Evolutionary conservation across 1,140 invertebrate species (phyloP), one percentile per base, ranked within the genome.

Genomic region (Lineus longissimus): DNA sequence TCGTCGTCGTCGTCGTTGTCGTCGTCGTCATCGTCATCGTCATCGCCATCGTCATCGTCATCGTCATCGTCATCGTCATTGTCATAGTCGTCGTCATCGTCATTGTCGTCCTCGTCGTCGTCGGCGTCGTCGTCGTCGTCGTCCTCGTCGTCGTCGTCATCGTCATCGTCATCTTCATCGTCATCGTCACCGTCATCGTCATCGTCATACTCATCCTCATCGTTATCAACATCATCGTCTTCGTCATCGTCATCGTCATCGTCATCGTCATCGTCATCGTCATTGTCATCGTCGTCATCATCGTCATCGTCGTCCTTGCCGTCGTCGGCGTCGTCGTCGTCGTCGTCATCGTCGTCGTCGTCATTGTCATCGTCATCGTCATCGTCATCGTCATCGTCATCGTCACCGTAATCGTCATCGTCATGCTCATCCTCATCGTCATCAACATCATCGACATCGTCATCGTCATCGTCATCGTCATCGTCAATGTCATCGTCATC

Each of bases 401-500:
- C n/a, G n/a, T n/a, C n/a, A n/a, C n/a, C n/a, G n/a, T n/a, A n/a
- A n/a, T n/a, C n/a, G n/a, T n/a, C n/a, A n/a, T n/a, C n/a, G n/a
- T n/a, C n/a, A n/a, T n/a, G n/a, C n/a, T n/a, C n/a, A n/a, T n/a
- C n/a, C n/a, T n/a, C n/a, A n/a, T n/a, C n/a, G n/a, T n/a, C n/a
- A n/a, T n/a, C n/a, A n/a, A n/a, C n/a, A n/a, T n/a, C n/a, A n/a
- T n/a, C n/a, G n/a, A n/a, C n/a, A n/a, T n/a, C n/a, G n/a, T n/a
- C n/a, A n/a, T n/a, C n/a, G 19, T 23, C 30, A 23, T 61, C 41
- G 54, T 61, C 41, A 61, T 61, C 41, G 30, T 61, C 41, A 54
- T 61, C 41, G 54, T 61, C 41, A 61, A 55, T 41, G 30, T 54
- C 59, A 61, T 61, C 59, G 27, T 61, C 59, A 55, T 61, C 59